phyloP scores from a whole-genome alignment of 2,888 invertebrate species.

The Sarcophaga rosellei region DNA sequence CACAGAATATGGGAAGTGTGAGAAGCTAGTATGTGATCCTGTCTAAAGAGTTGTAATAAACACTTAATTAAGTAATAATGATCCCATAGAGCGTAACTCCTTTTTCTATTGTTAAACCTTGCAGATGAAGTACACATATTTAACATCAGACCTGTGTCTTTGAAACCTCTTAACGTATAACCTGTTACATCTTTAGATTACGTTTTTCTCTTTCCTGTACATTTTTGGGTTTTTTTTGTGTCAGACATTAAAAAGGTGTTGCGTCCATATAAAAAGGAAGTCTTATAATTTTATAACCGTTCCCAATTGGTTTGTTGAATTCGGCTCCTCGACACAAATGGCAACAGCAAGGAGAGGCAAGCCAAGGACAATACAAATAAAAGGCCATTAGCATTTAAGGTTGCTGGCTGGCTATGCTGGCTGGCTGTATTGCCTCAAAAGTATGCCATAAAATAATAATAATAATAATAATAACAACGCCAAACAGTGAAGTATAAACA shows the following conservation, averaged over 20 bases:
- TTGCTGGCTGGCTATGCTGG: no score
- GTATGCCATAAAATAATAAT: conserved; percentile 60
- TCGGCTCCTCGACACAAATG: neutral
- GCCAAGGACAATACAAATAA: conserved; percentile 37
- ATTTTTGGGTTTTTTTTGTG: neutral
- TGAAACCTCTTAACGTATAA: no score
- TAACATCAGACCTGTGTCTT: no score
- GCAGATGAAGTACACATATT: no score
- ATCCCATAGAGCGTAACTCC: no score
- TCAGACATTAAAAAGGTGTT: conserved; percentile 49
- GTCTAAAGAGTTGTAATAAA: no score
- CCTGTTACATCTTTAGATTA: neutral
- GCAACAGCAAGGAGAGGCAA: neutral
- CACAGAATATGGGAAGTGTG: no score
- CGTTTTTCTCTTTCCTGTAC: neutral
- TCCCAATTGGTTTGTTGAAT: neutral
- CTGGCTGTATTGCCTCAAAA: conserved; percentile 45
- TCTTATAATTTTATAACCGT: conserved; percentile 1
- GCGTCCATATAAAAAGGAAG: conserved; percentile 36
- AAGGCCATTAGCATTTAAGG: conserved; percentile 53
- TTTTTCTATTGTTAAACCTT: no score
- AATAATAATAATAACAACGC: conserved; percentile 26
- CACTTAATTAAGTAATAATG: no score
- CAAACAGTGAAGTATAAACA: conserved; percentile 43
- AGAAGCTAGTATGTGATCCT: no score